Conservation (phyloP, 2,888 invertebrate genomes). For the Drosophila cognata region DNA sequence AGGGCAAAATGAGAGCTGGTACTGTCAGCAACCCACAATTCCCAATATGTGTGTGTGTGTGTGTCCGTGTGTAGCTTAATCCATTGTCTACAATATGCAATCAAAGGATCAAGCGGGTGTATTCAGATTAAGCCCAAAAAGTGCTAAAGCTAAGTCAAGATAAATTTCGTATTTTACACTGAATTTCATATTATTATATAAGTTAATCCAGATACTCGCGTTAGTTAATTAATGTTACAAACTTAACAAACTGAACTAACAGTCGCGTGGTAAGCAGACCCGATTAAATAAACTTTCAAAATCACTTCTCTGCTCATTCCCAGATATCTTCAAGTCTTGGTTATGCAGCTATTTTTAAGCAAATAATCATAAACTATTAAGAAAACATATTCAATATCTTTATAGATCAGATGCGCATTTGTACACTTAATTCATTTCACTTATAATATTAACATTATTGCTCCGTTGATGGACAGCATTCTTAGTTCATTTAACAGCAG, state of each 20-base stretch:
- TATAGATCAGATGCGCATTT: no score
- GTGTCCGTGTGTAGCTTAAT: conserved; percentile 32
- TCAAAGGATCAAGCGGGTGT: conserved; percentile 31
- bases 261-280: background rate
- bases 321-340: background rate
- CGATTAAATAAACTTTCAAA: background rate
- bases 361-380: background rate
- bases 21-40: conserved; percentile 17
- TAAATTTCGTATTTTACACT: background rate
- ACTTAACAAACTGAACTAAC: background rate
- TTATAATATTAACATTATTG: conserved; percentile 40
- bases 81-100: conserved; percentile 30
- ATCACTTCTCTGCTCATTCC: background rate
- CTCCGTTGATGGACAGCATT: conserved; percentile 25
- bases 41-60: conserved; percentile 15
- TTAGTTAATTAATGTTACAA: background rate
- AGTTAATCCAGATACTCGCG: background rate
- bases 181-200: background rate
- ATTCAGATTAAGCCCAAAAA: background rate
- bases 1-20: background rate
- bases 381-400: background rate
- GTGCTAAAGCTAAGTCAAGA: background rate
- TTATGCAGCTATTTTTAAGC: background rate
- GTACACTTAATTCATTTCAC: background rate
- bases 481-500: conserved; percentile 29